These are phyloP conservation scores for Vesta saturnalis DNA, from an alignment of 2,888 invertebrate genomes.

Conservation along the genomic window DNA sequence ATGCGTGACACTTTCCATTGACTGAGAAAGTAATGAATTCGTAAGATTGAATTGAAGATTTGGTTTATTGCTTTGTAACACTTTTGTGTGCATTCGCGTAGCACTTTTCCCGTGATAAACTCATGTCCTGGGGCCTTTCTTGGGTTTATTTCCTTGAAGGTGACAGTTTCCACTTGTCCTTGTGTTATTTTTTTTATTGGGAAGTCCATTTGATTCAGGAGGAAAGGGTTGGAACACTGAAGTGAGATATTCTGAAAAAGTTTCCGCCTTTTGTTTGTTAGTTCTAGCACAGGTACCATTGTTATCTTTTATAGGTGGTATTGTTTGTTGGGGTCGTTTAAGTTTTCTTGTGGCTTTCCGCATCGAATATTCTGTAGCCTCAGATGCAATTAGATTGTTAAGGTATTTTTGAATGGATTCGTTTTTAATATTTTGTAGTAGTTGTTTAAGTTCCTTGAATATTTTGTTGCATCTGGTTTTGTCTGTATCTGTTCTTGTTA, in stretches of 20 bases:
- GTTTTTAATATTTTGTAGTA: slow-evolving; percentile 20
- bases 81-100: no score
- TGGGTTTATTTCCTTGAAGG: not conserved
- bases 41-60: no score
- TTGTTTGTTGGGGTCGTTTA: slow-evolving; percentile 6
- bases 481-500: not conserved
- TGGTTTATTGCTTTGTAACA: no score
- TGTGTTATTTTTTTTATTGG: slow-evolving; percentile 7
- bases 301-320: no score
- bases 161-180: not conserved
- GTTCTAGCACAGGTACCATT: slow-evolving; percentile 6
- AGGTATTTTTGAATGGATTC: slow-evolving; percentile 19
- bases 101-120: slow-evolving; percentile 6
- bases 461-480: slow-evolving; percentile 27
- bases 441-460: slow-evolving; percentile 28
- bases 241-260: no score
- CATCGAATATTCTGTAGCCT: slow-evolving; percentile 12
- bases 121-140: slow-evolving; percentile 6
- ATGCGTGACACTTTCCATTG: no score
- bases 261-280: slow-evolving; percentile 5
- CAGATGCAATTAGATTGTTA: slow-evolving; percentile 13
- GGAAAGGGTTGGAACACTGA: no score
- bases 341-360: slow-evolving; percentile 18
- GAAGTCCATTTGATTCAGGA: no score
- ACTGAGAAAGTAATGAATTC: no score